Conservation (phyloP, 2,888 invertebrate species). For the Synanthedon vespiformis region DNA sequence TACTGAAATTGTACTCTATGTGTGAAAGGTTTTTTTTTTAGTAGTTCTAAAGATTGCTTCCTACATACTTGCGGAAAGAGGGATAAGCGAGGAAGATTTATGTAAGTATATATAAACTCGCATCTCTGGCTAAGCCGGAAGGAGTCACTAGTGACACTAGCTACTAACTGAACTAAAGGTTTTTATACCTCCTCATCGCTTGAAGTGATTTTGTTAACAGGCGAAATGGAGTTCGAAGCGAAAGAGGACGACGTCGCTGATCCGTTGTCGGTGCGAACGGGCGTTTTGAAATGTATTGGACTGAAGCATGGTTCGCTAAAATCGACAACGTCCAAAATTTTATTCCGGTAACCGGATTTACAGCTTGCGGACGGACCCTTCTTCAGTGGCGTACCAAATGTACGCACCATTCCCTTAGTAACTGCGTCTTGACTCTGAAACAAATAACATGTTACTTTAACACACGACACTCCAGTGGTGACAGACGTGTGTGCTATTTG, state of each 20-base stretch:
- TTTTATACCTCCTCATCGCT: slow-evolving; percentile 51
- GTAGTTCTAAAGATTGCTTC: no score
- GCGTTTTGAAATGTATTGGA: slow-evolving; percentile 50
- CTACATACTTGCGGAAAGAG: no score
- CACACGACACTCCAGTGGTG: no score
- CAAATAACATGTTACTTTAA: not conserved
- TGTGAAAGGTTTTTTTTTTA: no score
- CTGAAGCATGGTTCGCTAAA: slow-evolving; percentile 52
- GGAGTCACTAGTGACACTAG: no score
- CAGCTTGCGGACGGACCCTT: slow-evolving; percentile 16
- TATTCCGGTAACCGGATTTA: slow-evolving; percentile 45
- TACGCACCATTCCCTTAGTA: slow-evolving; percentile 52
- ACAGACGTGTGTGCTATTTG: no score
- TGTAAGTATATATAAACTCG: no score
- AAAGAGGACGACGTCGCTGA: slow-evolving; percentile 39
- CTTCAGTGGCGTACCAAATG: slow-evolving; percentile 48
- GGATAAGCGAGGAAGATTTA: no score
- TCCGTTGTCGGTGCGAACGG: slow-evolving; percentile 25
- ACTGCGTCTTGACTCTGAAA: slow-evolving; percentile 39
- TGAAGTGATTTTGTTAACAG: slow-evolving; percentile 39
- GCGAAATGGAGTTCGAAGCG: slow-evolving; percentile 46
- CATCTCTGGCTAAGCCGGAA: no score
- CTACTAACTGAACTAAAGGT: no score
- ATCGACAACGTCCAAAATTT: slow-evolving; percentile 50
- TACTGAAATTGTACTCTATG: no score